Percentiles rank a stretch among this genome's conserved stretches.
These are phyloP conservation scores for Drosophila cracens DNA, from an alignment of 2,888 invertebrate species.

Conservation along the genomic window DNA sequence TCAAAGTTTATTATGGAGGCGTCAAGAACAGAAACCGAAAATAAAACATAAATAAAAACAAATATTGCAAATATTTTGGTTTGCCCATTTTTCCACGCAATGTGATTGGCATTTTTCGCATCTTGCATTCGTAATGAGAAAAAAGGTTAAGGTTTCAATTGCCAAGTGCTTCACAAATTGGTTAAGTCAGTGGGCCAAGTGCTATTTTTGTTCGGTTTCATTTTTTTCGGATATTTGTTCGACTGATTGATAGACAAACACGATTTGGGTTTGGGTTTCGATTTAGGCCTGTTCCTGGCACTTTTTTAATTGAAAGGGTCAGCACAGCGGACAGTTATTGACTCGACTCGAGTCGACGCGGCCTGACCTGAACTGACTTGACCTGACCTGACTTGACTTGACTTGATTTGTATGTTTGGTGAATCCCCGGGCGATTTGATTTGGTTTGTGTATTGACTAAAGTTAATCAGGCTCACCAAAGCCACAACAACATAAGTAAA, in stretches of 20 bases:
- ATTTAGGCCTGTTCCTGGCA: conserved; percentile 43
- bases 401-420: conserved; percentile 22
- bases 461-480: conserved; percentile 49
- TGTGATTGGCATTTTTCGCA: conserved; percentile 29
- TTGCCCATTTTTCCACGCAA: conserved; percentile 18
- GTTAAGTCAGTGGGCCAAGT: conserved; percentile 49
- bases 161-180: conserved; percentile 48
- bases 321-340: conserved; percentile 24
- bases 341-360: background rate
- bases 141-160: conserved; percentile 66
- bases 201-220: conserved; percentile 1
- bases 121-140: conserved; percentile 72
- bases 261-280: conserved; percentile 19
- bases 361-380: conserved; percentile 5
- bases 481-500: conserved; percentile 39
- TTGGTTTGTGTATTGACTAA: conserved; percentile 43
- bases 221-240: conserved; percentile 49
- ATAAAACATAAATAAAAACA: conserved; percentile 37
- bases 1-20: conserved; percentile 65
- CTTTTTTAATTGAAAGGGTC: conserved; percentile 67
- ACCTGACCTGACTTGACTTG: conserved; percentile 30
- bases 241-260: conserved; percentile 77
- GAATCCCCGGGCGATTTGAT: conserved; percentile 7
- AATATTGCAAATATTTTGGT: conserved; percentile 22
- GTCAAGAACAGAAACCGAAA: conserved; percentile 44